Percentiles rank a stretch among this genome's conserved stretches.
Evolutionary conservation across 2,888 invertebrate genomes (phyloP).

Genomic region (Synanthedon tipuliformis): DNA sequence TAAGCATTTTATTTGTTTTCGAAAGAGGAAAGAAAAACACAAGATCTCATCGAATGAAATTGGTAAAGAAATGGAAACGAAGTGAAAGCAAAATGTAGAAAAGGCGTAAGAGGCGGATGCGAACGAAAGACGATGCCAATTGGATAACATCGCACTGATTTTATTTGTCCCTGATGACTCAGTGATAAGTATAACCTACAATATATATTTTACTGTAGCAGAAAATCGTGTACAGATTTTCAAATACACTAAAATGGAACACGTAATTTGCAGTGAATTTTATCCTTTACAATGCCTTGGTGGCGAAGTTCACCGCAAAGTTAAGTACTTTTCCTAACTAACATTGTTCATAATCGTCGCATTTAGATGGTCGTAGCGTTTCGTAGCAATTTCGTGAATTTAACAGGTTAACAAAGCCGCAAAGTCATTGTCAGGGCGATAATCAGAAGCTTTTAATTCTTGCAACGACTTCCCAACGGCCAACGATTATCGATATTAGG

Average conservation of each 20-base stretch:
- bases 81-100: conserved; percentile 16
- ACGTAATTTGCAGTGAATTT: conserved; percentile 11
- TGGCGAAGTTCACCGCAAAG: conserved; percentile 14
- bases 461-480: conserved; percentile 4
- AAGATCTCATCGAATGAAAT: conserved; percentile 32
- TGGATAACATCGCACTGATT: not conserved
- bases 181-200: not conserved
- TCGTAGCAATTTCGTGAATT: conserved; percentile 16
- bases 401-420: conserved; percentile 23
- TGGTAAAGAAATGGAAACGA: conserved; percentile 20
- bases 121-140: not conserved
- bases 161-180: not conserved
- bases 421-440: conserved; percentile 16
- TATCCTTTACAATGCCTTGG: conserved; percentile 5
- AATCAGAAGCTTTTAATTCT: conserved; percentile 28
- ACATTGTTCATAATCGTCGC: conserved; percentile 28
- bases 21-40: conserved; percentile 22
- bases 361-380: conserved; percentile 14
- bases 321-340: conserved; percentile 21
- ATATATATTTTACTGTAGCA: not conserved
- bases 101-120: not conserved
- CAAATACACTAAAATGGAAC: conserved; percentile 4
- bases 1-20: conserved; percentile 12
- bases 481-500: not conserved
- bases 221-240: not conserved